phyloP scores from a whole-genome alignment of 1,140 invertebrate species.

The Ylistrum balloti region DNA sequence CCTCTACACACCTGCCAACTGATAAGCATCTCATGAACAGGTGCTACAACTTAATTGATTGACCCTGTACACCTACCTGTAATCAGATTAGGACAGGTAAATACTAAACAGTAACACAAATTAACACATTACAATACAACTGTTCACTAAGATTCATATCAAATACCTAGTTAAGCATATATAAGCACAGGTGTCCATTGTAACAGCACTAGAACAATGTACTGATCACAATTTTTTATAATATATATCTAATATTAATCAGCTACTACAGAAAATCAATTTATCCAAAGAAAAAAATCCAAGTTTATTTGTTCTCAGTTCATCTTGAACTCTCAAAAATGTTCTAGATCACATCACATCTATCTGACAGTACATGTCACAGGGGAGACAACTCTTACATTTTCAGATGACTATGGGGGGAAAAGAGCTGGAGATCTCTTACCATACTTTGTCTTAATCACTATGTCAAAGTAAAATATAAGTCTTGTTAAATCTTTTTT shows the following conservation, averaged over 20 bases:
- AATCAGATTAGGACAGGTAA: slow-evolving; percentile 29
- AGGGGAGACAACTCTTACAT: not conserved
- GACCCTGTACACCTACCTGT: not conserved
- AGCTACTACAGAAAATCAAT: too few relatives aligned
- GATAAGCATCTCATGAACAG: not conserved
- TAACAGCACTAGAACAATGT: not conserved
- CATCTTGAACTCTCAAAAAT: too few relatives aligned
- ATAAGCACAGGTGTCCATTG: not conserved
- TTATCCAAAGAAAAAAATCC: too few relatives aligned
- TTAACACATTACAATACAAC: not conserved
- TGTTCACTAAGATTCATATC: not conserved
- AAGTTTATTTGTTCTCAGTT: too few relatives aligned
- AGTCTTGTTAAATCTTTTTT: too few relatives aligned
- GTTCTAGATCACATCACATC: too few relatives aligned
- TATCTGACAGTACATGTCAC: not conserved
- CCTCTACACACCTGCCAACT: not conserved
- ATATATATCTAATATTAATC: too few relatives aligned
- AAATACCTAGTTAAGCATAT: not conserved
- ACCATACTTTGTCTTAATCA: too few relatives aligned
- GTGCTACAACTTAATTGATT: slow-evolving; percentile 29
- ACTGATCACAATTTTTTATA: too few relatives aligned
- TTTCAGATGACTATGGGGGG: too few relatives aligned
- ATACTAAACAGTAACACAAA: not conserved
- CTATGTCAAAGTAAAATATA: too few relatives aligned
- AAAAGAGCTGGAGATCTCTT: too few relatives aligned